Evolutionary conservation across 1,140 invertebrate species (phyloP).

Genomic region (Rhopalosiphum maidis): DNA sequence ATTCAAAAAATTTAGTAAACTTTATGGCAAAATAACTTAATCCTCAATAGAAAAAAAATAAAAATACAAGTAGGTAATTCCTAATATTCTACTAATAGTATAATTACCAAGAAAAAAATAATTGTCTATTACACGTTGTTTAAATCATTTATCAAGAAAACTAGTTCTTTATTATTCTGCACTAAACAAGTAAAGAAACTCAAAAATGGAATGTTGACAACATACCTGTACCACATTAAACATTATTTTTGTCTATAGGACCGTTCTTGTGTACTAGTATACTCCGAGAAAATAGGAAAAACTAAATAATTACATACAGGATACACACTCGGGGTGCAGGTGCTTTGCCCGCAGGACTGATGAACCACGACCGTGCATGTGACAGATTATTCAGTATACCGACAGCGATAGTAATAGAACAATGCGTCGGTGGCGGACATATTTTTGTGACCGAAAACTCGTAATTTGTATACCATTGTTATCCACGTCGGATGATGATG

Average conservation of each 20-base stretch:
- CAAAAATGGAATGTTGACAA: not conserved
- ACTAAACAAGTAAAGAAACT: not conserved
- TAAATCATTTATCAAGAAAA: not conserved
- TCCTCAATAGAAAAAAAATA: not conserved
- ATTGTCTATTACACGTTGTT: not conserved
- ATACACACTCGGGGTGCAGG: constrained; percentile 38
- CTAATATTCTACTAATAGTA: not conserved
- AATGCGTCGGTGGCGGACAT: constrained; percentile 23
- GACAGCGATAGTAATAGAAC: constrained; percentile 39
- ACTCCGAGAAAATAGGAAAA: constrained; percentile 47
- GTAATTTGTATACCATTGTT: constrained; percentile 56
- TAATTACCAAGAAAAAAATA: not conserved
- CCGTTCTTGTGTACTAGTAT: not conserved
- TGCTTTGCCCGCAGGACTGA: constrained; percentile 24
- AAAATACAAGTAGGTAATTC: not conserved
- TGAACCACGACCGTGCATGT: constrained; percentile 49
- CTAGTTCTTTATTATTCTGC: not conserved
- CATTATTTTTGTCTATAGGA: constrained; percentile 46
- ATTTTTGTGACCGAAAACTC: constrained; percentile 49
- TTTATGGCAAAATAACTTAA: no score
- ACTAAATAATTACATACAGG: constrained; percentile 46
- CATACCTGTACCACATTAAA: not conserved
- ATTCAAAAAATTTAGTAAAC: no score
- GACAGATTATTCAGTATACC: constrained; percentile 40
- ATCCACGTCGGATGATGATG: constrained; percentile 38